phyloP scores from a whole-genome alignment of 2,113 vertebrate genomes.

The Periophthalmus modestus region DNA sequence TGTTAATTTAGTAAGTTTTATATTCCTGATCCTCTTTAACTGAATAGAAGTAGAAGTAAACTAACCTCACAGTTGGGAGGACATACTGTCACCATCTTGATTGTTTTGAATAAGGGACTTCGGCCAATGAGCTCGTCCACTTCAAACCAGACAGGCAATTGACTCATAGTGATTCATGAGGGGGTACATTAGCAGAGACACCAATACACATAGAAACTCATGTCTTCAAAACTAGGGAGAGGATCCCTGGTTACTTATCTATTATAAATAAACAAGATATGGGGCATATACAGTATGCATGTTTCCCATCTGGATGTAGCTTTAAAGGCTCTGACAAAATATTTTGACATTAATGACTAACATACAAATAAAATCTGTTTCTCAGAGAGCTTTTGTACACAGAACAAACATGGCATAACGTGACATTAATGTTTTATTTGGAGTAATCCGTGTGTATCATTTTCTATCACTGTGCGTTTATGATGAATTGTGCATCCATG shows the following conservation, averaged over 20 bases:
- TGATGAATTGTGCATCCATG: slow-evolving; percentile 5
- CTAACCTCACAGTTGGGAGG: not conserved
- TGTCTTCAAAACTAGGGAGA: not conserved
- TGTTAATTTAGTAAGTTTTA: not conserved
- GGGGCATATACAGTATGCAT: not conserved
- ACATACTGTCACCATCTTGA: not conserved
- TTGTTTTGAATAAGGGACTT: not conserved
- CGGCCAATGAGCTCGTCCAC: not conserved
- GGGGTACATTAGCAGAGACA: not conserved
- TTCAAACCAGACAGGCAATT: not conserved
- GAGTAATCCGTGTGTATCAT: not conserved
- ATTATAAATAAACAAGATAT: not conserved
- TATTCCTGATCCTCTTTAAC: not conserved
- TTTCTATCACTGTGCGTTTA: slow-evolving; percentile 1
- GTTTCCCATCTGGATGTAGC: not conserved
- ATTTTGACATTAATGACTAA: slow-evolving; percentile 1
- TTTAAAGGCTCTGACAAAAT: not conserved
- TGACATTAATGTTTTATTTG: slow-evolving; percentile 11
- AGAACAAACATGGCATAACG: slow-evolving; percentile 1
- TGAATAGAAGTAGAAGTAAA: not conserved
- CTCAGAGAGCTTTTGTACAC: not conserved
- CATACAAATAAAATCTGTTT: not conserved
- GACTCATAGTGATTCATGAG: not conserved
- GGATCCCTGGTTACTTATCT: not conserved
- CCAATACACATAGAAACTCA: not conserved